Percentiles rank a stretch among this genome's conserved stretches.
Evolutionary conservation across 1,140 invertebrate species (phyloP).

Genomic region (Heliconius hermathena): DNA sequence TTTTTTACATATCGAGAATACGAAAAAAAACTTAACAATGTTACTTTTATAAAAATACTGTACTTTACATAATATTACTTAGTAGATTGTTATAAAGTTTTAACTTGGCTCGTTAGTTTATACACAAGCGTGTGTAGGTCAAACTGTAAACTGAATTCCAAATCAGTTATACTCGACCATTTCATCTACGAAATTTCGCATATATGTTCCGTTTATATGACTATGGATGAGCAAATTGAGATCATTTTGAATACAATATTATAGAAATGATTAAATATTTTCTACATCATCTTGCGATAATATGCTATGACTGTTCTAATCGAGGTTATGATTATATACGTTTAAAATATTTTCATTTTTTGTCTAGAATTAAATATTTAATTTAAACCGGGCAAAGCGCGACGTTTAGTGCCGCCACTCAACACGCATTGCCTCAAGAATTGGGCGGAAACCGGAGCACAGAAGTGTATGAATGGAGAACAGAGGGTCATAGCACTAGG

Average conservation of each 20-base stretch:
- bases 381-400: no score
- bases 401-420: no score
- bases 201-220: neutral
- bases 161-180: neutral
- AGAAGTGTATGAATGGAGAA: no score
- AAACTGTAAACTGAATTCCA: slow-evolving; percentile 10
- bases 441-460: no score
- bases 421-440: no score
- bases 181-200: slow-evolving; percentile 5
- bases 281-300: neutral
- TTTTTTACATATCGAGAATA: neutral
- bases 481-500: no score
- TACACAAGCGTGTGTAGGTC: neutral
- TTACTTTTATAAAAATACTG: neutral
- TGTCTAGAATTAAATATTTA: no score
- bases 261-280: neutral
- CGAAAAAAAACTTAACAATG: neutral
- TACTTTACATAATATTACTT: neutral
- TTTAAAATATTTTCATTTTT: no score
- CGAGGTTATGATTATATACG: no score
- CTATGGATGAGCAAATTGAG: slow-evolving; percentile 1
- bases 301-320: no score
- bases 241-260: neutral
- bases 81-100: slow-evolving; percentile 10
- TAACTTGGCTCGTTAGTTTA: neutral